phyloP scores from a whole-genome alignment of 2,888 invertebrate genomes.

The Dexiosoma caninum region DNA sequence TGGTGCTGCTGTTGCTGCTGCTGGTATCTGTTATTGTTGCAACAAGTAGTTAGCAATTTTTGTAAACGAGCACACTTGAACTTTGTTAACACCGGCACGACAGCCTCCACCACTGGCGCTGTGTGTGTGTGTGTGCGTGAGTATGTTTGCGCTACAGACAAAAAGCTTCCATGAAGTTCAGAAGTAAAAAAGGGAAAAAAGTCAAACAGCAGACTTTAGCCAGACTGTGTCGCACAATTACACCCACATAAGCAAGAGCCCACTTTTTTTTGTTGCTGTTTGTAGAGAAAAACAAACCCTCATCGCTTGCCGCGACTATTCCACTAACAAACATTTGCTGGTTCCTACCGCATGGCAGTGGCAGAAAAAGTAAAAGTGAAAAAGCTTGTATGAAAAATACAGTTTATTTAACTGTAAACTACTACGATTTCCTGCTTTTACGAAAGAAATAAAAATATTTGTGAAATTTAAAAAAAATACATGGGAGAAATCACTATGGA shows the following conservation, averaged over 20 bases:
- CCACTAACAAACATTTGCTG: slow-evolving; percentile 3
- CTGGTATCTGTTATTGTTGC: slow-evolving; percentile 46
- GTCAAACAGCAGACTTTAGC: slow-evolving; percentile 55
- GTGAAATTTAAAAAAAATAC: not conserved
- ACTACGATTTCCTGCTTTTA: not conserved
- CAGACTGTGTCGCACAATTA: slow-evolving; percentile 52
- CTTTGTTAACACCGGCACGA: slow-evolving; percentile 62
- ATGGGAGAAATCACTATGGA: slow-evolving; percentile 6
- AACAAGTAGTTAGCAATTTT: slow-evolving; percentile 74
- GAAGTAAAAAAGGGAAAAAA: slow-evolving; percentile 22
- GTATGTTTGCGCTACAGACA: slow-evolving; percentile 7
- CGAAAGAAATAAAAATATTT: too few species aligned
- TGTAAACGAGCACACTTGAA: slow-evolving; percentile 65
- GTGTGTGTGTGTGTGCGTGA: not conserved
- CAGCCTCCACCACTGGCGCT: slow-evolving; percentile 18
- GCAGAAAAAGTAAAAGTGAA: slow-evolving; percentile 9
- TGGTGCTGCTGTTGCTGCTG: slow-evolving; percentile 15
- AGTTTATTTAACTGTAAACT: slow-evolving; percentile 49
- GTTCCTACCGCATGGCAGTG: not conserved
- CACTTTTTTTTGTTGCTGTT: slow-evolving; percentile 21
- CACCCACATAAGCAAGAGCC: slow-evolving; percentile 46
- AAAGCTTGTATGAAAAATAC: slow-evolving; percentile 8
- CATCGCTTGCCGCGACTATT: not conserved
- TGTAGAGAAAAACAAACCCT: slow-evolving; percentile 19
- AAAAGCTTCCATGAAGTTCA: slow-evolving; percentile 30